These are phyloP conservation scores for Cygnus atratus DNA, from an alignment of 2,113 vertebrate genomes.

Conservation along the genomic window DNA sequence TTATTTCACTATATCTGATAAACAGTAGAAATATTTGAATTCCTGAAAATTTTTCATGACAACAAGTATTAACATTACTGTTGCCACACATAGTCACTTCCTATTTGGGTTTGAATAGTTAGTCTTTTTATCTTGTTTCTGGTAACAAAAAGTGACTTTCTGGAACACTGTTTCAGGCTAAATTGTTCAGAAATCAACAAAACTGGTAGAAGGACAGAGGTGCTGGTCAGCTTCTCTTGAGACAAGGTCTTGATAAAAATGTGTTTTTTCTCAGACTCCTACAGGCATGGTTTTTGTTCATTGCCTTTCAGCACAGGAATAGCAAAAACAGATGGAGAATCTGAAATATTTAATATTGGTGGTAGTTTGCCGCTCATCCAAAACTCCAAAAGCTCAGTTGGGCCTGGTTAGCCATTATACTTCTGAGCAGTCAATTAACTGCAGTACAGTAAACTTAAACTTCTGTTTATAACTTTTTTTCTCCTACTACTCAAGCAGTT, in stretches of 20 bases:
- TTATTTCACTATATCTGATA: background rate
- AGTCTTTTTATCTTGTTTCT: background rate
- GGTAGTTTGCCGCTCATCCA: background rate
- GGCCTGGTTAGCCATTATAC: background rate
- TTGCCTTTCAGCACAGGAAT: background rate
- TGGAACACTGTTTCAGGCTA: background rate
- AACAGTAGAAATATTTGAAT: background rate
- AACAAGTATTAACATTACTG: background rate
- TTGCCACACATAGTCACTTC: background rate
- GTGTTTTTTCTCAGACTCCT: background rate
- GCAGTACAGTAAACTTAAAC: background rate
- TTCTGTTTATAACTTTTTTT: background rate
- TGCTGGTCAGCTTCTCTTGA: too few species aligned
- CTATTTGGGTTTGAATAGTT: too few species aligned
- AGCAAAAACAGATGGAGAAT: background rate
- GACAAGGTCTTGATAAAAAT: background rate
- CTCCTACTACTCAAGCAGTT: background rate
- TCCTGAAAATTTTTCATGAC: background rate
- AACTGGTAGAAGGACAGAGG: too few species aligned
- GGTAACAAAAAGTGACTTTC: background rate
- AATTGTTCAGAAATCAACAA: background rate
- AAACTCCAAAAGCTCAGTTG: background rate
- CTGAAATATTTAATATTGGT: background rate
- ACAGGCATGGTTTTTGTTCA: background rate
- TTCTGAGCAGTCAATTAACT: background rate